Base-by-base conservation (phyloP, 2,888 invertebrate species). In the Caenorhabditis sp. region DNA sequence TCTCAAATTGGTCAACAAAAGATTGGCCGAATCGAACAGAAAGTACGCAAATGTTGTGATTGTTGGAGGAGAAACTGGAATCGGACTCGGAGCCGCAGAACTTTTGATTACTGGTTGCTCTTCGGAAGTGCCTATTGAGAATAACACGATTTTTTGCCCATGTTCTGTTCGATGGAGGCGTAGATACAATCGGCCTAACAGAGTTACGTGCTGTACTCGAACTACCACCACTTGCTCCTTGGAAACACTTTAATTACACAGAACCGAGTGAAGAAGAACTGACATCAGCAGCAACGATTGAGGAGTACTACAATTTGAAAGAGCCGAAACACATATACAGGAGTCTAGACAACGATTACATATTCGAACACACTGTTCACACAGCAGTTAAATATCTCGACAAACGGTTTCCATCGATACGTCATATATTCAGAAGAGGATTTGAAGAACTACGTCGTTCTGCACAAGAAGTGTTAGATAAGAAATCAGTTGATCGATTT, bases 401-500 rank as follows among this genome's bases (percentile, higher is more conserved):
- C 31, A 31, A 7, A 10, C 31, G 31, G 31, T 31, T 31, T 4
- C 31, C 31, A 31, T 31, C 31, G 10, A 7, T 31, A 31, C 31
- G 31, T 7, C 61, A 27, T 26, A 25, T 68, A 54, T 72, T 68
- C 64, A 68, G 53, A 31, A 63, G 38, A 68, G 53, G 26, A 27
- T 68, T 72, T 60, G 72, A 43, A 72, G 64, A 59, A 56, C 20
- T 54, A 59, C 57, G 72, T 59, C 63, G 43, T 61, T 63, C 67
- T 62, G 59, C 10, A 7, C 31, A 4, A 31, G 31, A 59, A 69
- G 62, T 69, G 43, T 25, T 73, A 49, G 27, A 65, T 73, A 69
- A 62, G 66, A 69, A 73, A 69, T 59, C 62, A 69, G 66, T 73
- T 38, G 73, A 73, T 56, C 60, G 27, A 54, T 65, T 73, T 68